Evolutionary conservation across 2,113 vertebrate genomes (phyloP), one percentile per base, ranked within the genome.

Genomic region (Equus przewalskii): DNA sequence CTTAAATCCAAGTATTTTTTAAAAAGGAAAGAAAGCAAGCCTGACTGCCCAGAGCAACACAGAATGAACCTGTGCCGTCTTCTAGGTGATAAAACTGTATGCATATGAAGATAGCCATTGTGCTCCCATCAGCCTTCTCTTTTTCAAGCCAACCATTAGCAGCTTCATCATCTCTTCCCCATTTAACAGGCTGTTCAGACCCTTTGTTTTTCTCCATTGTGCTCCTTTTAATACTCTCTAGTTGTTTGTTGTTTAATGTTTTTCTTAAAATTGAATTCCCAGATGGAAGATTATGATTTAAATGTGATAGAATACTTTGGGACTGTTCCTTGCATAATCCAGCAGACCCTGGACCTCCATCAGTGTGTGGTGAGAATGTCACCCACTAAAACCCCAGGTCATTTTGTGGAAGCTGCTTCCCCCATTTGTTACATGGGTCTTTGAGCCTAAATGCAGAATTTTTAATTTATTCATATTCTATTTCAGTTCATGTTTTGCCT

Each of bases 191-290:
- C 10, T 65, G 28, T 44, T 64, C 72, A 72, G 70, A 49, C 26
- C 26, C 41, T 83, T 51, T 89, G 60, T 41, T 60, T 81, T 26
- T 26, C 21, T 83, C 33, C 8, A 14, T 1, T 5, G 16, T 62
- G n/a, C 15, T 84, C 26, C 41, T 70, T 75, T 6, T 28, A 51
- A 84, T n/a, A 21, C 16, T 78, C n/a, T 44, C 26, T n/a, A 16
- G 44, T 19, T 78, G 58, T 60, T 76, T 21, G 28, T 80, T n/a
- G 16, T 78, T 84, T 67, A 75, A 67, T 33, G 36, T 67, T 73
- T 87, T 80, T 64, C 75, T 80, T 81, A 87, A 92, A 81, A 26
- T 9, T 82, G 70, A 75, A 70, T 78, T 89, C 62, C 49, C 72
- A 83, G 36, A 60, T 49, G 11, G 5, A 72, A 89, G 41, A 33